Base-by-base conservation (phyloP, 2,888 invertebrate species). In the Operophtera brumata region DNA sequence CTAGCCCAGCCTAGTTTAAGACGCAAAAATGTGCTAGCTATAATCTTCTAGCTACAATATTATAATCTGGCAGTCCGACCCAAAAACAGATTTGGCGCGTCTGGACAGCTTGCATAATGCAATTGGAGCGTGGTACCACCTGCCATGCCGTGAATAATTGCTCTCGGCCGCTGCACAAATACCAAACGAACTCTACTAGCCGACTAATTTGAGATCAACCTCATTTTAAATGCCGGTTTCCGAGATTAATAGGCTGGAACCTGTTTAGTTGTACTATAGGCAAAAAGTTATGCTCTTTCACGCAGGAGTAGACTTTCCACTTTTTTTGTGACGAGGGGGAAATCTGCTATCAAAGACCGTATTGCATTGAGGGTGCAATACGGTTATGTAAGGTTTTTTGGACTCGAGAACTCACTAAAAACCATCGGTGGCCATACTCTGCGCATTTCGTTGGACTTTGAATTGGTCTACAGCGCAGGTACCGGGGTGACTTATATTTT, bases 81-180 rank as follows among this genome's bases (percentile, higher is more conserved):
- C 76, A 77, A 80, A 85, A 82, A 78, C 78, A 75, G 76, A 79
- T 77, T 79, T 72, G 66, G 66, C 69, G 70, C 66, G 69, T 70
- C 71, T 48, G 61, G 61, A 56, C 69, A 75, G 78, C 78, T 80
- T 80, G 78, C 77, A 75, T 82, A 82, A 83, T 84, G 80, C 80
- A 85, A 85, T 83, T 82, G 79, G 84, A 81, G 77, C 83, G 73
- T 78, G 70, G 71, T 68, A 73, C 76, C 80, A 79, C 80, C 80
- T 82, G 81, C 78, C 72, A 65, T 65, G 68, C 67, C 63, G 67
- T 69, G 69, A 74, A 76, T 75, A 75, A 75, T 73, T 67, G 66
- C 66, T 44, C 51, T 52, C 39, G 48, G 49, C 50, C 62, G 54
- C 45, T 55, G 55, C 60, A 59, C 63, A 62, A 62, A 59, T 55